These are phyloP conservation scores for Drosophila parthenogenetica DNA, from an alignment of 2,888 invertebrate genomes.

Conservation along the genomic window DNA sequence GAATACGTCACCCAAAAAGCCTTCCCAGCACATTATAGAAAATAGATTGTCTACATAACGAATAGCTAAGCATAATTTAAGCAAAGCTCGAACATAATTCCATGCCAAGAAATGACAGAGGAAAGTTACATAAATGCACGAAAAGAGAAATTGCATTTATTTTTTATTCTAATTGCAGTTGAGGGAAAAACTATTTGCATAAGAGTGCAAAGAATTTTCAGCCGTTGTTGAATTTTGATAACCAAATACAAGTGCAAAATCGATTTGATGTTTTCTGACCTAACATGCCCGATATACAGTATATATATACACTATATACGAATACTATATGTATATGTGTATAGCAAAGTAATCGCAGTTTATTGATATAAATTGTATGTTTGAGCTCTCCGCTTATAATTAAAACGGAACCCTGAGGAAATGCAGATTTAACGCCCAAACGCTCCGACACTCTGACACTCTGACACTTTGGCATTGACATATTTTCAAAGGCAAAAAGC, in stretches of 20 bases:
- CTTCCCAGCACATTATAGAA: neutral
- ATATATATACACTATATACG: neutral
- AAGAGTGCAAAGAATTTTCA: slow-evolving; percentile 30
- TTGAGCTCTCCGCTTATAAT: slow-evolving; percentile 34
- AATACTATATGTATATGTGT: neutral
- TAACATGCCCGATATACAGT: neutral
- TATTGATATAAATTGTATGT: slow-evolving; percentile 28
- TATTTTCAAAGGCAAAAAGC: slow-evolving; percentile 52
- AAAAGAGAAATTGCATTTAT: slow-evolving; percentile 14
- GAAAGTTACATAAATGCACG: neutral
- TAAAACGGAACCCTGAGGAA: slow-evolving; percentile 65
- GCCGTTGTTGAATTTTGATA: slow-evolving; percentile 17
- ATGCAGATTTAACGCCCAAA: slow-evolving; percentile 61
- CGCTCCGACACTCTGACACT: slow-evolving; percentile 43
- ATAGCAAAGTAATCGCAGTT: slow-evolving; percentile 23
- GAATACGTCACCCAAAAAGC: too few species aligned
- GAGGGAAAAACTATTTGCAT: slow-evolving; percentile 33
- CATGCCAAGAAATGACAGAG: neutral
- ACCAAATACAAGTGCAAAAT: slow-evolving; percentile 27
- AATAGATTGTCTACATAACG: neutral
- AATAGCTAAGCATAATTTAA: neutral
- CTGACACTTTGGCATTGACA: slow-evolving; percentile 57
- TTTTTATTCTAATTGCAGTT: slow-evolving; percentile 34
- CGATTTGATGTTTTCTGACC: slow-evolving; percentile 24
- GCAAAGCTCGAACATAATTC: slow-evolving; percentile 6